Evolutionary conservation across 2,113 vertebrate genomes (phyloP), one percentile per base, ranked within the genome.

Genomic region (Brevimyrus niger): DNA sequence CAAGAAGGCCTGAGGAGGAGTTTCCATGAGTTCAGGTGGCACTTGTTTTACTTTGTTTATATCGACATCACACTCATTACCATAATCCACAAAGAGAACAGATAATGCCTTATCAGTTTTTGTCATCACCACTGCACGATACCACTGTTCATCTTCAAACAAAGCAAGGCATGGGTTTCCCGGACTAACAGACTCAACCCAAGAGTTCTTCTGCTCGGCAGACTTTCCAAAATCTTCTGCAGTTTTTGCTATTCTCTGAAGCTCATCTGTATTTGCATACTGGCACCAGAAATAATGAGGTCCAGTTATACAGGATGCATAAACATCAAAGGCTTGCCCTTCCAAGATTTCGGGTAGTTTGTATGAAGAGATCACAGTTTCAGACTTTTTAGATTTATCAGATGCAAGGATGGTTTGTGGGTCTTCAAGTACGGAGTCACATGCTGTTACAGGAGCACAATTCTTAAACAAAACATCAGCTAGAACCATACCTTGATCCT

Each of bases 271-370:
- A 90, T 96, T 92, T 2, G 94, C 94, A 91, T 92, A 89, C 76
- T 96, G 95, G 94, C 97, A 97, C 97, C 98, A 99, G 90, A 99
- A 98, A 31, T 95, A 95, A 58, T 94, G 96, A 69, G 95, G 96
- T 15, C 96, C 93, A 31, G 93, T 94, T 80, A 96, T 90, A 23
- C 94, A 86, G 0, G 95, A 93, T 48, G 96, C 90, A 44, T 97
- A 98, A 17, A 93, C 95, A 85, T 95, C 94, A 46, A 98, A 15
- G 0, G 89, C 90, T 69, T 96, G 95, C 31, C 95, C 96, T 42
- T 92, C 92, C 51, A 94, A 95, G 58, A 95, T 42, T 5, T 95
- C 93, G 95, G 90, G 90, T 87, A 90, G 96, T 91, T 2, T 91
- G 91, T 86, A 95, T 55, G 17, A 65, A 86, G 31, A 55, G 76